Base-by-base conservation (phyloP, 1,140 invertebrate species). In the Aphis craccivora region DNA sequence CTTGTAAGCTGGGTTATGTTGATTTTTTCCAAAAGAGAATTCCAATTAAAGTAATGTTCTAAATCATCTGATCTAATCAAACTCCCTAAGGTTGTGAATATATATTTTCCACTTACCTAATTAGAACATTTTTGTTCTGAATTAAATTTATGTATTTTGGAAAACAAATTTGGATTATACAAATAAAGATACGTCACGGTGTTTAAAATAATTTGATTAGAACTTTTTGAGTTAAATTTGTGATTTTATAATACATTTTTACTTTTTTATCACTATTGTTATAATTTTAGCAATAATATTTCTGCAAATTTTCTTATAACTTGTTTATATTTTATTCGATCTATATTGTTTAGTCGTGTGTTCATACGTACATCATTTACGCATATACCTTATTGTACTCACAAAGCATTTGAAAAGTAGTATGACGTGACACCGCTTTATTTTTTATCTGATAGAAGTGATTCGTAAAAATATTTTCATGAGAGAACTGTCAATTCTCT, bases 381-480 rank as follows among this genome's bases (percentile, higher is more conserved):
- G 4, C 60, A 76, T 35, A 14, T 76, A 14, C 30, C n/a, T n/a
- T 76, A 76, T 76, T 35, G 60, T 76, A 76, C n/a, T n/a, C 11
- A 76, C 60, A n/a, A 76, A 76, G 60, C 14, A n/a, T n/a, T 76
- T 76, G 60, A 76, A 76, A n/a, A 76, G 60, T 76, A 76, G n/a
- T 76, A 76, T n/a, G 14, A 76, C n/a, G 60, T n/a, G 30, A 67
- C 60, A 67, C 14, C 25, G 60, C 30, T 67, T 76, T 76, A 76
- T n/a, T 76, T 76, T 76, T 76, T 76, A 76, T 76, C 60, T 14
- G 14, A n/a, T 76, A n/a, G 60, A 76, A 67, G 60, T 67, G 60
- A 76, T 76, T 76, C 30, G 14, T 76, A 18, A 76, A 14, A 18
- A 76, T n/a, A 76, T 76, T 76, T n/a, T 76, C 60, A 30, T 76